phyloP scores from a whole-genome alignment of 2,888 invertebrate species.

The Pachycephus smyrnensis region DNA sequence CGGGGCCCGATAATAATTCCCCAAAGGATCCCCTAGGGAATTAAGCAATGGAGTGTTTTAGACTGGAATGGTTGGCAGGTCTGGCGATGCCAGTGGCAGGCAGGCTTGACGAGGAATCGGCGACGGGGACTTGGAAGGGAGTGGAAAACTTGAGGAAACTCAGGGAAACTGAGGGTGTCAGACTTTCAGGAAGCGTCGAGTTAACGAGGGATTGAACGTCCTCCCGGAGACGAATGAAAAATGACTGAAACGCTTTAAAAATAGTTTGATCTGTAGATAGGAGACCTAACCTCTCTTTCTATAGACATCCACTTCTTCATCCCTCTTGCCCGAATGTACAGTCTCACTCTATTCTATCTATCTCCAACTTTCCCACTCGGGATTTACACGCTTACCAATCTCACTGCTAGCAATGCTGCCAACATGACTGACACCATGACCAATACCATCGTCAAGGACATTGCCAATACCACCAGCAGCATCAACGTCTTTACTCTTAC shows the following conservation, averaged over 20 bases:
- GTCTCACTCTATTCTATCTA: not conserved
- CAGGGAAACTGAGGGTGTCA: not conserved
- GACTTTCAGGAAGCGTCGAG: not conserved
- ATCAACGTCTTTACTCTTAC: not conserved
- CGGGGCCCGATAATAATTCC: not conserved
- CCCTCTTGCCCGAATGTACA: not conserved
- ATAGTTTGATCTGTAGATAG: not conserved
- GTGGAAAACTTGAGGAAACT: not conserved
- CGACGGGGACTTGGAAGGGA: not conserved
- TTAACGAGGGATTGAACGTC: slow-evolving; percentile 5
- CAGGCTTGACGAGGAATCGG: not conserved
- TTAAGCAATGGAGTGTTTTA: not conserved
- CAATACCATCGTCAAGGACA: not conserved
- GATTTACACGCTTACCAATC: not conserved
- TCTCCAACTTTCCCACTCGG: not conserved
- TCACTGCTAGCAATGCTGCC: not conserved
- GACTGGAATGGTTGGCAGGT: not conserved
- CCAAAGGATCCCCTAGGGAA: not conserved
- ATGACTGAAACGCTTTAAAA: not conserved
- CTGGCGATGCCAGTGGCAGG: too few species aligned
- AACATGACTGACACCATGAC: not conserved
- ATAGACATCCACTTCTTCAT: not conserved
- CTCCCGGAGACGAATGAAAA: not conserved
- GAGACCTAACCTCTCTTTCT: not conserved
- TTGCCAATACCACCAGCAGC: not conserved